Conservation (phyloP, 2,797 vertebrate genomes). For the Antennarius maculatus region DNA sequence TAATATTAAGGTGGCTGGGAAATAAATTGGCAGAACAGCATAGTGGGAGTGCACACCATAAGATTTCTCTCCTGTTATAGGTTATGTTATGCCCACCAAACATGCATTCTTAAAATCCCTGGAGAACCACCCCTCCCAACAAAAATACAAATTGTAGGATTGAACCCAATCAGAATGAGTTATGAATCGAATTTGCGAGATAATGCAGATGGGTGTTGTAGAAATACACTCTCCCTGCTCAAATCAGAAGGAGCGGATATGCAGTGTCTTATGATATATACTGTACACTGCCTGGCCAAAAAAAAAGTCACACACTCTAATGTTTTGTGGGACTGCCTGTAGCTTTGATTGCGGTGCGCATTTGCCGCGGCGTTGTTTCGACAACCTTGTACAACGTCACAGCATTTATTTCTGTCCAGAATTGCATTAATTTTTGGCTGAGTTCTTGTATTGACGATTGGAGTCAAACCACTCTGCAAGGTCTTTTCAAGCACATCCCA, state of each 20-base stretch:
- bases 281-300: too few species aligned
- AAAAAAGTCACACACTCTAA: too few species aligned
- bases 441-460: too few species aligned
- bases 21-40: slow-evolving; percentile 22
- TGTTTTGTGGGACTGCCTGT: too few species aligned
- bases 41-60: slow-evolving; percentile 20
- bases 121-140: slow-evolving; percentile 8
- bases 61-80: slow-evolving; percentile 33
- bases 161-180: not conserved
- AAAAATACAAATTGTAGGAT: slow-evolving; percentile 15
- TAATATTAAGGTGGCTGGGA: slow-evolving; percentile 28
- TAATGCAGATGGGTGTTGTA: slow-evolving; percentile 1
- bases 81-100: slow-evolving; percentile 15
- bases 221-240: not conserved
- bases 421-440: too few species aligned
- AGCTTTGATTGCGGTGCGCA: too few species aligned
- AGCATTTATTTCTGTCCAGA: too few species aligned
- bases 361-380: too few species aligned
- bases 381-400: too few species aligned
- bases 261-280: not conserved
- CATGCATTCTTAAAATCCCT: slow-evolving; percentile 14
- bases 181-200: not conserved
- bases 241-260: not conserved
- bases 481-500: too few species aligned
- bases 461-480: too few species aligned